These are phyloP conservation scores for Dipodomys spectabilis DNA, from an alignment of 2,113 vertebrate species.

Conservation along the genomic window DNA sequence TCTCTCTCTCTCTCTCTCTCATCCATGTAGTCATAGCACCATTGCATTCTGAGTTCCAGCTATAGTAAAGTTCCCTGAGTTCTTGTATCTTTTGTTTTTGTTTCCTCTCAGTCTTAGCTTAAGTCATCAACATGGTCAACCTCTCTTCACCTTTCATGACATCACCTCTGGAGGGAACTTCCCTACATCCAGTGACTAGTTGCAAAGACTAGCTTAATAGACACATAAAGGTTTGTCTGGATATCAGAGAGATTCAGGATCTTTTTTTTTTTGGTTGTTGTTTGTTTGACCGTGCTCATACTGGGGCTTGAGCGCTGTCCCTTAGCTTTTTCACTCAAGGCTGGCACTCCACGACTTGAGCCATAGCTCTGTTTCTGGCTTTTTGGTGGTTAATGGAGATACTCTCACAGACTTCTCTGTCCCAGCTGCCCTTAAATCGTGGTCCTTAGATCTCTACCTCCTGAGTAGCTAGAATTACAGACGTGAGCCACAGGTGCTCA, in stretches of 20 bases:
- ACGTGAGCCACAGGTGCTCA: too few species aligned
- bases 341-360: too few species aligned
- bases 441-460: too few species aligned
- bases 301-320: too few species aligned
- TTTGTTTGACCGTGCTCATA: too few species aligned
- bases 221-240: background rate
- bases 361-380: too few species aligned
- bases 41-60: background rate
- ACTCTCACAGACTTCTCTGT: too few species aligned
- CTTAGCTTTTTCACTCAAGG: too few species aligned
- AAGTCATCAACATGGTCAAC: background rate
- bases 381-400: too few species aligned
- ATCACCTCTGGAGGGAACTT: background rate
- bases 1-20: background rate
- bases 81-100: background rate
- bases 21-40: too few species aligned
- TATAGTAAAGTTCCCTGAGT: background rate
- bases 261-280: background rate
- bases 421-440: too few species aligned
- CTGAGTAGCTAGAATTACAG: too few species aligned
- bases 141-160: background rate
- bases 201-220: background rate
- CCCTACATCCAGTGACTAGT: background rate
- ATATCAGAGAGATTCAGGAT: background rate
- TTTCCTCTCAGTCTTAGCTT: background rate